Evolutionary conservation across 2,113 vertebrate genomes (phyloP), one percentile per base, ranked within the genome.

Genomic region (Apodemus speciosus): DNA sequence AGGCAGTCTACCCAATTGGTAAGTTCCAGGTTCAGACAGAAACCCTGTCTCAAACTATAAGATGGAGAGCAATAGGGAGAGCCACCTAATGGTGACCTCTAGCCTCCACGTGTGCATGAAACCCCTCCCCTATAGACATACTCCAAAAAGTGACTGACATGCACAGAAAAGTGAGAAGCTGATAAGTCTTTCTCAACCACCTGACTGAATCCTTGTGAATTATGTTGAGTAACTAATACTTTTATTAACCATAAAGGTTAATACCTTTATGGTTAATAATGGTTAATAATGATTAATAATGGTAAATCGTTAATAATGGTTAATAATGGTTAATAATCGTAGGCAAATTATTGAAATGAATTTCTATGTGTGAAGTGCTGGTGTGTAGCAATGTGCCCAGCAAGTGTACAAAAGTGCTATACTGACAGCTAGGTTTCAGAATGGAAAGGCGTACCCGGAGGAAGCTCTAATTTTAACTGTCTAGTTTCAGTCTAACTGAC

Each of bases 401-500:
- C 23, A 53, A 56, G 30, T 11, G 6, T 56, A 38, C 38, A 40
- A 21, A 18, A 1, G 32, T 35, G 15, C 35, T 32, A 13, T 1
- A 5, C 86, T 56, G 35, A 10, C 20, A 51, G 15, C 43, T 1
- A 56, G 62, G 51, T 0, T 4, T 0, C 9, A 1, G 43, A 0
- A 76, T 13, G 60, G 21, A 21, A 43, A 46, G 43, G 16, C 32
- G 11, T 40, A 27, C 3, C 6, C 46, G 40, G 49, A 38, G 1
- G 30, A 92, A 46, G 69, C 38, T 51, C 25, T 64, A 60, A 60
- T 8, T 51, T 75, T 40, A 43, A 2, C n/a, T n/a, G 49, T 5
- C 40, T 14, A n/a, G 23, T 75, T 53, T 46, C 46, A 72, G 8
- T 21, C 30, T 64, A 71, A 85, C 15, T 0, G 49, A 53, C 3